These are phyloP conservation scores for Ormyrus pomaceus DNA, from an alignment of 2,888 invertebrate genomes.

Conservation along the genomic window DNA sequence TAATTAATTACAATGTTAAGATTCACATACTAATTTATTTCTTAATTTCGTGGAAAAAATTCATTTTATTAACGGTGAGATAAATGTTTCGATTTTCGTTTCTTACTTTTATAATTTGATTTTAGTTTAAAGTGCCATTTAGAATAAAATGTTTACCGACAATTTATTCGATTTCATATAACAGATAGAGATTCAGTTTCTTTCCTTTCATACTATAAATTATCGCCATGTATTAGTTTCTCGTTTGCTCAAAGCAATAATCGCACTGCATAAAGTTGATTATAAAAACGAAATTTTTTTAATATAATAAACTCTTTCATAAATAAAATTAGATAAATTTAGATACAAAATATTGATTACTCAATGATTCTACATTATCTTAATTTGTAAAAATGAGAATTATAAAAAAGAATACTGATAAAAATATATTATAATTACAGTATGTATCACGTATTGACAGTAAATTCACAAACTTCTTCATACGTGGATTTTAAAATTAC, in stretches of 20 bases:
- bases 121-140: not conserved
- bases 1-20: slow-evolving; percentile 31
- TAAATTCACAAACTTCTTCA: slow-evolving; percentile 40
- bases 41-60: not conserved
- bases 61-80: not conserved
- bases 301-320: slow-evolving; percentile 35
- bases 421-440: slow-evolving; percentile 52
- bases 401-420: slow-evolving; percentile 53
- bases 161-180: no score
- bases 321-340: slow-evolving; percentile 43
- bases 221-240: no score
- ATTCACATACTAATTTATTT: slow-evolving; percentile 1
- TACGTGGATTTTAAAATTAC: slow-evolving; percentile 30
- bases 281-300: slow-evolving; percentile 1
- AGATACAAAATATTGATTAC: slow-evolving; percentile 35
- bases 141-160: not conserved
- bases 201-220: no score
- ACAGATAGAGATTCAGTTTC: no score
- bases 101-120: slow-evolving; percentile 1
- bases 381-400: slow-evolving; percentile 48
- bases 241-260: no score
- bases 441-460: slow-evolving; percentile 45
- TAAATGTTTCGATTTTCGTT: not conserved
- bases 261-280: no score
- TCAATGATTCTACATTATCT: slow-evolving; percentile 21